Evolutionary conservation across 2,113 vertebrate genomes (phyloP), one percentile per base, ranked within the genome.

Genomic region (Paraplagusia blochii): DNA sequence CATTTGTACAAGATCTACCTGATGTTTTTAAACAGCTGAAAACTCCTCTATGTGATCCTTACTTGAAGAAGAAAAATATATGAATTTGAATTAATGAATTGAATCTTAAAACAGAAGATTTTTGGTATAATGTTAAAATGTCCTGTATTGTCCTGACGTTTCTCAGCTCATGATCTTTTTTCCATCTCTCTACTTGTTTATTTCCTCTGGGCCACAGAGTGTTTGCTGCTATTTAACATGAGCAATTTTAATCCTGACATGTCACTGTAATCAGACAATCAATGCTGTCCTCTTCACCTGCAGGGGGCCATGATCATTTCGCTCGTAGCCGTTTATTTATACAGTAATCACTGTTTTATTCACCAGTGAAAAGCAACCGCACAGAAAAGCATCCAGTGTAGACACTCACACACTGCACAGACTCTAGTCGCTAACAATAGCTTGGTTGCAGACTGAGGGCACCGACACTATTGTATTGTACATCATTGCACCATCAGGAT

Each of bases 391-490:
- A 17, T 33, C 12, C 9, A 50, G 8, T 35, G 35, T 53, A 63
- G 42, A 55, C 56, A 45, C 19, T 47, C 9, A 17, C 33, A 17
- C 39, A 54, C 44, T 50, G 42, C 36, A 29, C 12, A 44, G 9
- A 48, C 2, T 11, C 4, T 17, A 17, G 48, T 42, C 53, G 42
- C 19, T 8, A 10, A 68, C 46, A 51, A 49, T 43, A 22, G 15
- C n/a, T 36, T 35, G 3, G 57, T 42, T 63, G 55, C 22, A 29
- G 22, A 29, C 22, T 56, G 70, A 67, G 58, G 49, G 45, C 18
- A 62, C 14, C 52, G 35, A 70, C 48, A 15, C 55, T 66, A 82
- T 62, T 69, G 69, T 59, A 73, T 61, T 80, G 64, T 33, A 73
- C 78, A 61, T 49, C 59, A 69, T 74, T 72, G 70, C 58, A 44